Conservation (phyloP, 2,888 invertebrate species). For the Lissocephala sabroskyi region DNA sequence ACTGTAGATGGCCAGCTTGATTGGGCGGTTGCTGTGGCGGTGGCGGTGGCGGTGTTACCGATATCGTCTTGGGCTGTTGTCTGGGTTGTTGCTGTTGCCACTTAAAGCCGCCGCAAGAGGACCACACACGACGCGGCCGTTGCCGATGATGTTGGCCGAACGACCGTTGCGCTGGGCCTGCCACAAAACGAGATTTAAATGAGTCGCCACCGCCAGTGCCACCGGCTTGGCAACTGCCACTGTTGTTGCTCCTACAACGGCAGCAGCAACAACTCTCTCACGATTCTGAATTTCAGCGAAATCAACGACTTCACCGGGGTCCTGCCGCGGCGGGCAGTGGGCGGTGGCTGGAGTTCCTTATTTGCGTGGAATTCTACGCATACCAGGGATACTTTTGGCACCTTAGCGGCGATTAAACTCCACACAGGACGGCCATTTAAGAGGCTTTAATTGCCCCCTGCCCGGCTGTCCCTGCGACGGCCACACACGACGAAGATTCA, state of each 20-base stretch:
- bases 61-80: conserved; percentile 24
- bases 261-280: conserved; percentile 47
- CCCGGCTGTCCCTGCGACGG: conserved; percentile 5
- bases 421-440: conserved; percentile 23
- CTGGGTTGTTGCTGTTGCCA: conserved; percentile 10
- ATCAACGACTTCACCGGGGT: conserved; percentile 28
- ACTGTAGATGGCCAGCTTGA: conserved; percentile 49
- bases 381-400: conserved; percentile 65
- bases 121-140: conserved; percentile 63
- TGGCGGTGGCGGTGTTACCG: conserved; percentile 1
- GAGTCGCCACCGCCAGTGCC: conserved; percentile 40
- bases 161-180: conserved; percentile 28
- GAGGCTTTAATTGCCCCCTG: conserved; percentile 49
- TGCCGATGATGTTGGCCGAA: too few species aligned
- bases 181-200: conserved; percentile 65
- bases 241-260: conserved; percentile 35
- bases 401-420: conserved; percentile 58
- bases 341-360: conserved; percentile 9
- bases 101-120: conserved; percentile 24
- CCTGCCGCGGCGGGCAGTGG: neutral
- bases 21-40: conserved; percentile 28
- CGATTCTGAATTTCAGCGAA: conserved; percentile 63
- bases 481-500: conserved; percentile 6
- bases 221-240: too few species aligned
- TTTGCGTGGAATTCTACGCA: conserved; percentile 52